phyloP scores from a whole-genome alignment of 2,888 invertebrate species.

The Trilocha varians region DNA sequence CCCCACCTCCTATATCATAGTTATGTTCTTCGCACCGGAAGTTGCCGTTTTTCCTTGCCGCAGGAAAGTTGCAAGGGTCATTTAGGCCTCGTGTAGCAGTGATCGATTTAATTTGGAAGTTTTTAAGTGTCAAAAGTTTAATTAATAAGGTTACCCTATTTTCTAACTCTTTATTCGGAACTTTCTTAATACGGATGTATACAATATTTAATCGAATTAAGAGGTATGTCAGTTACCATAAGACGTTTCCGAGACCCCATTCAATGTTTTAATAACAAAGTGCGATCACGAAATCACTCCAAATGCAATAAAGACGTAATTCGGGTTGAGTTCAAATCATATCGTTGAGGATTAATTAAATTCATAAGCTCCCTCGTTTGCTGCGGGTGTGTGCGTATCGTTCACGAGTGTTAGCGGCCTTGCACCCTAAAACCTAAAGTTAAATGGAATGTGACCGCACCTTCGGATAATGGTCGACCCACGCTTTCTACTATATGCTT shows the following conservation, averaged over 20 bases:
- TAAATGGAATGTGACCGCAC: constrained; percentile 13
- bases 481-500: not conserved
- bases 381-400: constrained; percentile 7
- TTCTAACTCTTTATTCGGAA: too few relatives aligned
- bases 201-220: too few relatives aligned
- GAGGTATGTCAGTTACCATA: not conserved
- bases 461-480: constrained; percentile 6
- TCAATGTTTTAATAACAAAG: not conserved
- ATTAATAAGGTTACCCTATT: too few relatives aligned
- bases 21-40: too few relatives aligned
- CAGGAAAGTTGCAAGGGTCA: too few relatives aligned
- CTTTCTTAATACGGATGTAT: too few relatives aligned
- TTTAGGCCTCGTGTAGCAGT: too few relatives aligned
- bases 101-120: too few relatives aligned
- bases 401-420: constrained; percentile 8
- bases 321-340: constrained; percentile 4
- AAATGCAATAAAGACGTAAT: constrained; percentile 5
- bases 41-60: too few relatives aligned
- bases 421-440: constrained; percentile 7
- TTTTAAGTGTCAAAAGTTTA: too few relatives aligned
- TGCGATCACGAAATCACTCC: constrained; percentile 2
- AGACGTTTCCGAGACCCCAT: not conserved
- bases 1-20: too few relatives aligned
- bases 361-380: constrained; percentile 11
- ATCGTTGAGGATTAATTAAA: constrained; percentile 10